These are phyloP conservation scores for Dendronephthya gigantea DNA, from an alignment of 64 coral and sea anemone species.

Conservation along the genomic window DNA sequence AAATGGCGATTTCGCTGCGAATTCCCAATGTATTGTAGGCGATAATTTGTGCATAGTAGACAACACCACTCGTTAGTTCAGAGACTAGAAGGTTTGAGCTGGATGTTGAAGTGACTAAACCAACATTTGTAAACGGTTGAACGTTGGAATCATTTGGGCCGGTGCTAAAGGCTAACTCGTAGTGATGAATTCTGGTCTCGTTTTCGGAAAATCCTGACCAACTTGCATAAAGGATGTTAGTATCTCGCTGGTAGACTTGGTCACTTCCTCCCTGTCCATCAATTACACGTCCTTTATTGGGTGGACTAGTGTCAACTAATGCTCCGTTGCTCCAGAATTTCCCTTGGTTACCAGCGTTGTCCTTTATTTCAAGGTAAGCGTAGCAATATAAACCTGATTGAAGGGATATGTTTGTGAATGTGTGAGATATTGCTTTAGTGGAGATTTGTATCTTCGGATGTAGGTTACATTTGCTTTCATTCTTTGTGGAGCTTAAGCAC, in stretches of 20 bases:
- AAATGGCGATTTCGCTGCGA: slow-evolving; percentile 52
- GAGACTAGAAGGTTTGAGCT: slow-evolving; percentile 60
- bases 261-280: slow-evolving; percentile 59
- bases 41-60: slow-evolving; percentile 72
- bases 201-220: slow-evolving; percentile 72
- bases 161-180: slow-evolving; percentile 72
- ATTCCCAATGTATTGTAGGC: slow-evolving; percentile 67
- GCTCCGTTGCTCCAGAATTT: slow-evolving; percentile 57
- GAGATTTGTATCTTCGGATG: slow-evolving; percentile 42
- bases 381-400: slow-evolving; percentile 53
- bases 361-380: slow-evolving; percentile 55
- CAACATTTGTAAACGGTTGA: slow-evolving; percentile 75
- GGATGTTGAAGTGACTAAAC: slow-evolving; percentile 37
- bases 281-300: slow-evolving; percentile 36
- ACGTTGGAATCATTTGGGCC: slow-evolving; percentile 37
- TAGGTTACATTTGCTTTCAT: slow-evolving; percentile 40
- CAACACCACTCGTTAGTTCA: slow-evolving; percentile 51
- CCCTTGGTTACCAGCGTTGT: slow-evolving; percentile 67
- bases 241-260: slow-evolving; percentile 50
- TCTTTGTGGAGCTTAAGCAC: slow-evolving; percentile 37
- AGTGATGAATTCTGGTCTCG: slow-evolving; percentile 50
- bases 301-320: slow-evolving; percentile 64
- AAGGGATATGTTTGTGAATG: slow-evolving; percentile 53
- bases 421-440: slow-evolving; percentile 30
- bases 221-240: slow-evolving; percentile 56